Conservation (phyloP, 2,113 vertebrate genomes). For the Malaclemys terrapin region DNA sequence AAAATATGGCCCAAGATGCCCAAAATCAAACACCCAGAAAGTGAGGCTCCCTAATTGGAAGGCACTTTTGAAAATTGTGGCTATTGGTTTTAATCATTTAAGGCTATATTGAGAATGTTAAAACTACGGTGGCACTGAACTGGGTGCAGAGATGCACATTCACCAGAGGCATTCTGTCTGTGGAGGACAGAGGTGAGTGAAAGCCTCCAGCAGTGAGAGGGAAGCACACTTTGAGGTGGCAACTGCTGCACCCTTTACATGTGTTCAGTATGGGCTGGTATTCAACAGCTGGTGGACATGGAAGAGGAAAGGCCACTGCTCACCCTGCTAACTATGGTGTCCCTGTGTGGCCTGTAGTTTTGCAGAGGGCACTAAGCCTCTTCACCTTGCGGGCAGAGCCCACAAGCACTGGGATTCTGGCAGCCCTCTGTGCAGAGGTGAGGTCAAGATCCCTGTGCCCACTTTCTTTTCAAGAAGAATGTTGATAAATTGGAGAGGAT, state of each 20-base stretch:
- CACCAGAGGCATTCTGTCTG: not conserved
- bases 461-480: not conserved
- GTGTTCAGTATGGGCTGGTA: not conserved
- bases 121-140: not conserved
- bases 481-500: too few relatives aligned
- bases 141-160: not conserved
- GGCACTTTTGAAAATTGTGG: not conserved
- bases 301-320: not conserved
- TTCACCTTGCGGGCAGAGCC: too few relatives aligned
- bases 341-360: too few relatives aligned
- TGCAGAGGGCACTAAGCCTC: too few relatives aligned
- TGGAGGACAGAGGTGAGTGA: accelerated
- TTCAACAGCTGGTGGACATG: not conserved
- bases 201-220: not conserved
- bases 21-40: not conserved
- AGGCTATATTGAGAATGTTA: not conserved
- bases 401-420: too few relatives aligned
- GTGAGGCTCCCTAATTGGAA: not conserved
- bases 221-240: not conserved
- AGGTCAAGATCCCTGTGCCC: too few relatives aligned
- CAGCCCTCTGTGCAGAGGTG: too few relatives aligned
- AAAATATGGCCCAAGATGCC: not conserved
- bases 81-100: not conserved
- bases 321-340: not conserved
- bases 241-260: accelerated